phyloP scores from a whole-genome alignment of 2,797 vertebrate species.

The Distichodus sexfasciatus region DNA sequence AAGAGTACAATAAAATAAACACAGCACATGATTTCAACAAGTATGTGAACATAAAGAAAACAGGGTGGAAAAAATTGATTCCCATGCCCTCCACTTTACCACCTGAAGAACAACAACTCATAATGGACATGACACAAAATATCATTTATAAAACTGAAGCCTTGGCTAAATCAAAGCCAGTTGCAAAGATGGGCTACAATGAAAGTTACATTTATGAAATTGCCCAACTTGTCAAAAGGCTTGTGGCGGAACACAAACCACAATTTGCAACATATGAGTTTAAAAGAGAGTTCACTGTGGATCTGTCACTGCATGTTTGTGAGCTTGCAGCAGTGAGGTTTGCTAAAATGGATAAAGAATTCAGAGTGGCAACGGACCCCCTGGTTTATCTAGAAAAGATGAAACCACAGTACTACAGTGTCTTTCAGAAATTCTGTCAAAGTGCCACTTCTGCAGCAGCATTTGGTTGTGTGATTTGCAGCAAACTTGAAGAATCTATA shows the following conservation, averaged over 20 bases:
- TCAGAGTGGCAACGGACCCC: conserved; percentile 54
- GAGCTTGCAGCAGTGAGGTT: conserved; percentile 30
- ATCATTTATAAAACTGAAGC: not conserved
- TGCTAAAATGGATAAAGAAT: conserved; percentile 30
- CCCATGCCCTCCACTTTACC: not conserved
- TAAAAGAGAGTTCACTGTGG: conserved; percentile 26
- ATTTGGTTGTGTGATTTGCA: conserved; percentile 56
- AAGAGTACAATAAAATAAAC: too few relatives aligned
- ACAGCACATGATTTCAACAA: too few relatives aligned
- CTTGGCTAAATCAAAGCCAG: not conserved
- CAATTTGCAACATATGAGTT: not conserved
- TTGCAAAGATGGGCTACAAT: conserved; percentile 33
- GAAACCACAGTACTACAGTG: conserved; percentile 58
- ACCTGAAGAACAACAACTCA: not conserved
- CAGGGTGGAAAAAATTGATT: too few relatives aligned
- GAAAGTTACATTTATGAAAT: conserved; percentile 36
- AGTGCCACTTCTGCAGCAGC: conserved; percentile 55
- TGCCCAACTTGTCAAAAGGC: not conserved
- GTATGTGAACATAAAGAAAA: too few relatives aligned
- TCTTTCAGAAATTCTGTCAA: conserved; percentile 62
- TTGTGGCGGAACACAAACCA: not conserved
- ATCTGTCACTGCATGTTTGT: conserved; percentile 30
- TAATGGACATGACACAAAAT: not conserved
- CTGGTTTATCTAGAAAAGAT: conserved; percentile 50
- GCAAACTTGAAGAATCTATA: conserved; percentile 53